Base-by-base conservation (phyloP, 2,797 vertebrate species). In the Spinibarbus caldwelli region DNA sequence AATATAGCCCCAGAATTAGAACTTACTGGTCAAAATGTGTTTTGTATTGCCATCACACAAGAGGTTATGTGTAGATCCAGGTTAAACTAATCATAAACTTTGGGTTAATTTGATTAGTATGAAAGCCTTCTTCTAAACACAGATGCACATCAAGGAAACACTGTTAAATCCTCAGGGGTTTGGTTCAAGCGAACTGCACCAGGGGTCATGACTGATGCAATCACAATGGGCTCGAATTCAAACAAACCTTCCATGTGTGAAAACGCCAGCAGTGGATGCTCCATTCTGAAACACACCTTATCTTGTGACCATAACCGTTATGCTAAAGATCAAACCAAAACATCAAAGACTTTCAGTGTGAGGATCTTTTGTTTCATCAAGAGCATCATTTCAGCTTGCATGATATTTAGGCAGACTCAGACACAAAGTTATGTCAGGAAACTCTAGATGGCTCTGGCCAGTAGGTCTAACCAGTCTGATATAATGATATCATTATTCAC, bases 331-430 rank as follows among this genome's bases (percentile, higher is more conserved):
- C 79, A 38, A 80, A 70, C 23, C 47, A 19, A 45, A 81, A 67
- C 62, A 71, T 57, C 23, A 54, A 70, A 54, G 66, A 38, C 47
- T 57, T 70, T 45, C 19, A 79, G 6, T 66, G 26, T 47, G 23
- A 41, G n/a, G 49, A 71, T 14, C 17, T 82, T 38, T 41, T 29
- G 77, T 78, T 78, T 78, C 9, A 64, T 78, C 57, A 31, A 64
- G 5, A 45, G n/a, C 54, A 64, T 43, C 15, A 45, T 64, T 78
- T 59, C 17, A 78, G 57, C 77, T 64, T 29, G 54, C n/a, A 29
- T 64, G 54, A 64, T n/a, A 43, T 78, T 77, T 57, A 57, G 3
- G 31, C 21, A n/a, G 21, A 12, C 31, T 76, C 75, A 26, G 19
- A 59, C 52, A 29, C 21, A 47, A 45, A 64, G 29, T 64, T 31